Percentiles rank a stretch among this genome's conserved stretches.
These are phyloP conservation scores for Fistularia tabacaria DNA, from an alignment of 2,797 vertebrate genomes.

Conservation along the genomic window DNA sequence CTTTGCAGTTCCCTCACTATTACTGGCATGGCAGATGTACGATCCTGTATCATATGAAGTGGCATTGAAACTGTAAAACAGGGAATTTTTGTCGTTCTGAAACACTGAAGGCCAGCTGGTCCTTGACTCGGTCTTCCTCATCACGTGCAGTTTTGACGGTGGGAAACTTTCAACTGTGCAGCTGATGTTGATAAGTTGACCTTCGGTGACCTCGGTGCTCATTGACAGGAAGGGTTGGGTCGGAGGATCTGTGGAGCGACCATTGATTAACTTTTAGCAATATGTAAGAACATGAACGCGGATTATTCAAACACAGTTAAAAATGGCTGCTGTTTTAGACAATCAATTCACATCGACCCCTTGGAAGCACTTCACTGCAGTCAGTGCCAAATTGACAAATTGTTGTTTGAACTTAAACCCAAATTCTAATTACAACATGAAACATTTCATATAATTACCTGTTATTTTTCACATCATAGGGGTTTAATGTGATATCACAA, in stretches of 20 bases:
- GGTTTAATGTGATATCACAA: no score
- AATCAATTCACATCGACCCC: no score
- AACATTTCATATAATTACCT: no score
- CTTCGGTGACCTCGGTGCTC: constrained; percentile 21
- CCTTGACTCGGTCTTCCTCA: background rate
- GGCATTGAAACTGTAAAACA: constrained; percentile 4
- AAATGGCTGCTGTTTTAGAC: no score
- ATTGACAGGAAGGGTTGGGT: constrained; percentile 19
- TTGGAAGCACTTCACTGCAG: no score
- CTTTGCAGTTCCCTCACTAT: background rate
- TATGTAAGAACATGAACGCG: no score
- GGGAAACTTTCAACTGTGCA: constrained; percentile 56
- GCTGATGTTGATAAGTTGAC: background rate
- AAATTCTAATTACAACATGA: no score
- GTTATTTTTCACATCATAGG: no score
- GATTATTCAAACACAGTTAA: no score
- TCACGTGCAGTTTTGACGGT: background rate
- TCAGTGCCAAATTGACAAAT: no score
- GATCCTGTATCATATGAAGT: background rate
- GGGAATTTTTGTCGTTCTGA: background rate
- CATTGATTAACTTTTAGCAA: background rate
- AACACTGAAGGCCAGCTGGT: rapidly evolving
- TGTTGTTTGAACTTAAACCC: no score
- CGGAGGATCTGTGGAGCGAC: constrained; percentile 52
- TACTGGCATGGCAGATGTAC: constrained; percentile 30